Evolutionary conservation across 2,113 vertebrate species (phyloP), one percentile per base, ranked within the genome.

Genomic region (Meleagris gallopavo): DNA sequence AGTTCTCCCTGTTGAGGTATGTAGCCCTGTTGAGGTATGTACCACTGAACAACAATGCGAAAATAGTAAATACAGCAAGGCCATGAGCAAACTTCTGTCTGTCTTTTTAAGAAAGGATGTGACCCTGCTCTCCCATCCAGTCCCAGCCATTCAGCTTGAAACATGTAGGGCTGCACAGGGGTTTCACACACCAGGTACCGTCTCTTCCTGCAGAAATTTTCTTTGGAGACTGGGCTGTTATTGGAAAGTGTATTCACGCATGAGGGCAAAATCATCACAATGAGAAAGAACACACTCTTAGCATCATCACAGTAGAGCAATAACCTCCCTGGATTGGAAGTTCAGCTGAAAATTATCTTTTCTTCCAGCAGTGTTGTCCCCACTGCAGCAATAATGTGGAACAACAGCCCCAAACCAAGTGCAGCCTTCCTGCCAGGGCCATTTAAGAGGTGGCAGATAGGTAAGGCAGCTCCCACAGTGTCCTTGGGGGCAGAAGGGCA

Each of bases 171-270:
- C 64, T 80, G 20, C 7, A 6, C 8, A 1, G 15, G 3, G 41
- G 4, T 10, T 11, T 45, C 41, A 21, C 29, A 29, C 15, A 55
- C 7, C 61, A 78, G 27, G 12, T 81, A 45, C 30, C 3, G 52
- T 54, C 14, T 54, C 14, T 54, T 86, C n/a, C 40, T 0, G 3
- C 14, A 46, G n/a, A 32, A 2, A 69, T 72, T 65, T 52, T 17
- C 34, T 93, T 81, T 52, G 17, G 43, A 29, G 36, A 57, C 4
- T 36, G 30, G 5, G 48, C 27, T 69, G 43, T 25, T 67, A 29
- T 11, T 8, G 24, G 45, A 46, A 57, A 12, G 3, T 1, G 7
- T 32, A 13, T 5, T 54, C 10, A 1, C 0, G 0, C 16, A 15
- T 2, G 29, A 20, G 27, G 78, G 40, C 40, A 86, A 86, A 94